phyloP scores from a whole-genome alignment of 2,113 vertebrate species.

The Stomatorhinus ivindoensis region DNA sequence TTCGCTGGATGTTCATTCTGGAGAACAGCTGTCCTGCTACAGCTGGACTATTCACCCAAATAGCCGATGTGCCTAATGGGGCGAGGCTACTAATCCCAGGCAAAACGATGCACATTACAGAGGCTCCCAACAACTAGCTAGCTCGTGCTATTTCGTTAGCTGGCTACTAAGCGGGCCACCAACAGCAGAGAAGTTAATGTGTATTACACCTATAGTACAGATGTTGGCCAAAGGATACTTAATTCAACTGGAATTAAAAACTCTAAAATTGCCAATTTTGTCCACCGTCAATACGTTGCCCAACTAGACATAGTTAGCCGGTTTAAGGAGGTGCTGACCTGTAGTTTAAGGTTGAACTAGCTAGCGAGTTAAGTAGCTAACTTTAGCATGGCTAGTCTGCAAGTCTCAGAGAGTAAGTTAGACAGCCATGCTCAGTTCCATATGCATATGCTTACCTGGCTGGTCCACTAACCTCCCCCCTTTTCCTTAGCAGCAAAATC shows the following conservation, averaged over 20 bases:
- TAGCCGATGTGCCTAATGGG: not conserved
- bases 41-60: not conserved
- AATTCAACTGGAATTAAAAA: not conserved
- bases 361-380: not conserved
- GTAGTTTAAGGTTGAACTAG: not conserved
- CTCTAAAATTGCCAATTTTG: not conserved
- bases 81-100: not conserved
- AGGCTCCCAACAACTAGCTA: not conserved
- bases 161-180: not conserved
- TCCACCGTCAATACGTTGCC: not conserved
- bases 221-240: not conserved
- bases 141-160: not conserved
- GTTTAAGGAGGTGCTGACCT: not conserved
- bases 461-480: conserved; percentile 32
- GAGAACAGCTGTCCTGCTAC: not conserved
- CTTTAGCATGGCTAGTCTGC: conserved; percentile 12
- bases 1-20: not conserved
- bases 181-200: not conserved
- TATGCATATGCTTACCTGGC: conserved; percentile 51
- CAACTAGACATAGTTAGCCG: too few relatives aligned
- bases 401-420: not conserved
- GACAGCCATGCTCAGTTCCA: conserved; percentile 31
- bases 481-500: not conserved
- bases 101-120: not conserved
- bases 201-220: not conserved